These are phyloP conservation scores for Andrena hattorfiana DNA, from an alignment of 2,888 invertebrate genomes.

Conservation along the genomic window DNA sequence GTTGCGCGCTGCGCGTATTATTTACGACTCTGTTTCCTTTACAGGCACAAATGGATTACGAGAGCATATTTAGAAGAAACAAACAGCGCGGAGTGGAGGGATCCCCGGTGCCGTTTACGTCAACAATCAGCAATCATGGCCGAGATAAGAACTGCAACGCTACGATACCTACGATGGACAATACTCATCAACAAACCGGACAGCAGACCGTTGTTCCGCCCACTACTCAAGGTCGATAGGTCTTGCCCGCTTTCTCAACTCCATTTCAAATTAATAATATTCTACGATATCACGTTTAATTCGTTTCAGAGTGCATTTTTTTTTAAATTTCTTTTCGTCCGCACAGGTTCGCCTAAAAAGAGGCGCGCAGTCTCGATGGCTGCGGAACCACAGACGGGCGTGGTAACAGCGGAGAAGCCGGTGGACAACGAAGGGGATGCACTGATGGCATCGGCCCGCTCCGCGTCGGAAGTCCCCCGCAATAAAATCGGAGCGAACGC, in stretches of 20 bases:
- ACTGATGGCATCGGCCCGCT: conserved; percentile 86
- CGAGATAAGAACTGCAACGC: conserved; percentile 90
- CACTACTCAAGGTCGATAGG: conserved; percentile 75
- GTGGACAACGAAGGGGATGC: conserved; percentile 90
- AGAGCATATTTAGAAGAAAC: conserved; percentile 87
- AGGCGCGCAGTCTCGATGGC: conserved; percentile 86
- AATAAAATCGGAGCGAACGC: conserved; percentile 66
- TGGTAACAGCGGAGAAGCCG: conserved; percentile 81
- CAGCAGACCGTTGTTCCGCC: conserved; percentile 78
- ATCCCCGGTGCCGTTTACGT: conserved; percentile 80
- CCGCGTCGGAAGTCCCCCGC: conserved; percentile 84
- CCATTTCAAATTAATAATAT: not conserved
- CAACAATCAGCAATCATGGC: conserved; percentile 82
- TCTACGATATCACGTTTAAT: not conserved
- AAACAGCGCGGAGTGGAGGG: conserved; percentile 86
- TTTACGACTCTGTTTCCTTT: conserved; percentile 3
- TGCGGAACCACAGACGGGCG: conserved; percentile 81
- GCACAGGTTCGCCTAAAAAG: conserved; percentile 85
- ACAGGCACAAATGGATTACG: conserved; percentile 88
- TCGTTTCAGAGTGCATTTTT: not conserved
- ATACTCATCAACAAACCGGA: conserved; percentile 78
- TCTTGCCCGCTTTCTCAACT: not conserved
- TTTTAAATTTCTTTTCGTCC: no score
- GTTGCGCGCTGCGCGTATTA: not conserved
- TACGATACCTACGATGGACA: conserved; percentile 85